Conservation (phyloP, 2,113 vertebrate species). For the Candoia aspera region DNA sequence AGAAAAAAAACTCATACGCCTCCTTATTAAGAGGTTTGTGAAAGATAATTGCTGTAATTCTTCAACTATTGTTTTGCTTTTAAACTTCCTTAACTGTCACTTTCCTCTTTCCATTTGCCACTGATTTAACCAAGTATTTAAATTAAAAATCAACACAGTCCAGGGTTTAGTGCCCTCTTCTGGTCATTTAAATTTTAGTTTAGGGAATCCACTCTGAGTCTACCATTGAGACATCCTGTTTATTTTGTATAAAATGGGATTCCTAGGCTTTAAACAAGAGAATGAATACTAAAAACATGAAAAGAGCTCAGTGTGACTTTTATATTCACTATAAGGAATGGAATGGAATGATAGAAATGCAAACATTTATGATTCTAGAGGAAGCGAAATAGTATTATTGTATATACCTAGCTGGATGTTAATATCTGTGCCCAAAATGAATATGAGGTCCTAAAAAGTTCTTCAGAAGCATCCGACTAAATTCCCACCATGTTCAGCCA, state of each 20-base stretch:
- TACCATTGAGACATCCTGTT: not conserved
- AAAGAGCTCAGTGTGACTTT: not conserved
- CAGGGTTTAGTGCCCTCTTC: constrained; percentile 71
- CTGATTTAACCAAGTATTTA: not conserved
- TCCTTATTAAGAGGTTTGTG: not conserved
- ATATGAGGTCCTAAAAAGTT: not conserved
- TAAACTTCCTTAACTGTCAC: not conserved
- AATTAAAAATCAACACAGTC: constrained; percentile 17
- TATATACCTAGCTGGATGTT: not conserved
- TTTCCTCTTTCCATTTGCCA: rapidly evolving
- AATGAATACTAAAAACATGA: rapidly evolving
- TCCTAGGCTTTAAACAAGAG: too few relatives aligned
- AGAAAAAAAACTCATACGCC: not conserved
- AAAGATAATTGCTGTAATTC: constrained; percentile 11
- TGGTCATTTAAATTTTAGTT: constrained; percentile 51
- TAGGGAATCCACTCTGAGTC: not conserved
- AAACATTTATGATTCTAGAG: not conserved
- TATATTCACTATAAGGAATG: not conserved
- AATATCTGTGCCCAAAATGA: not conserved
- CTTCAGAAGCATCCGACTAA: not conserved
- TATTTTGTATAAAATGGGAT: not conserved
- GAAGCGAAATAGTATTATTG: not conserved
- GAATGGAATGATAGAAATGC: not conserved
- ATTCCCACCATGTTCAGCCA: not conserved
- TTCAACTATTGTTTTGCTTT: not conserved